Base-by-base conservation (phyloP, 2,888 invertebrate genomes). In the Ophioninae sp. region DNA sequence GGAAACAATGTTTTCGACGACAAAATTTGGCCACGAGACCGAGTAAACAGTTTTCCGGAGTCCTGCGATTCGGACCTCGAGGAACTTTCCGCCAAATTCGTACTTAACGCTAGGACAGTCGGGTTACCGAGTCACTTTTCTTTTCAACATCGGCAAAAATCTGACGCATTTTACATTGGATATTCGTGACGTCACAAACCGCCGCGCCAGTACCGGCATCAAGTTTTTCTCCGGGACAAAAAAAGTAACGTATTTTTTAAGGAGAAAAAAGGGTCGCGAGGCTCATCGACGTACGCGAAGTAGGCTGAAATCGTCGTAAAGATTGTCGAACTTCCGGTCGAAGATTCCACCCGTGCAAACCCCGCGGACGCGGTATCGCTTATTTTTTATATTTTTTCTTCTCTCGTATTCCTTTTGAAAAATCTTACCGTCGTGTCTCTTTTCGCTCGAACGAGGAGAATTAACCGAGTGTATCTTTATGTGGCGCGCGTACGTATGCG, bases 391-490 rank as follows among this genome's bases (percentile, higher is more conserved):
- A 30, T 44, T 69, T 58, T 44, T 73, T 61, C 63, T 51, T n/a
- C 51, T 51, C 9, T 41, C 56, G 39, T 65, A 22, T 61, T 37
- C 22, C 64, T 64, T 58, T 81, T 58, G 30, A 51, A 13, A 17
- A 41, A 68, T 64, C 17, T 30, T 30, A 30, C 30, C 30, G 30
- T 67, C 39, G 51, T 58, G 30, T 68, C 67, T 64, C 3, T 77
- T 72, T 58, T 72, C 39, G 9, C 67, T 79, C 59, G 68, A n/a
- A 41, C 23, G 56, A 63, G 59, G 64, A 75, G 74, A 75, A 63
- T 79, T 79, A 79, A 81, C 76, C 23, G 65, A 59, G 59, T 67
- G 81, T 69, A 59, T 85, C 30, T 81, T 82, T 85, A 75, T 81
- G 74, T 67, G 77, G 30, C 61, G 83, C 81, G 83, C 79, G 76